A percentile compares a stretch with the other conserved stretches of the same genome.
phyloP scores from a whole-genome alignment of 2,797 vertebrate species.

The Clamator glandarius region DNA sequence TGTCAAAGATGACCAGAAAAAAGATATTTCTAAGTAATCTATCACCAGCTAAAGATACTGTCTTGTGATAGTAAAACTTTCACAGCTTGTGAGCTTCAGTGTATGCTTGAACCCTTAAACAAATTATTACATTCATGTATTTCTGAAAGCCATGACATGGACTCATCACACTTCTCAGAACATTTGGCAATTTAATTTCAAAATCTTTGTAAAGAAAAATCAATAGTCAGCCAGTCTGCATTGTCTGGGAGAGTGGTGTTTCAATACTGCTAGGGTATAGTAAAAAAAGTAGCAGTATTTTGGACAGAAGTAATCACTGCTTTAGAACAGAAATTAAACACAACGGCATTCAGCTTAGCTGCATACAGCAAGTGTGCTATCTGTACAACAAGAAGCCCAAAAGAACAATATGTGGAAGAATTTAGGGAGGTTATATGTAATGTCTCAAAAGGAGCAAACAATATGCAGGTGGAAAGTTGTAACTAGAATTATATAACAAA shows the following conservation, averaged over 20 bases:
- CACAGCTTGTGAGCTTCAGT: not conserved
- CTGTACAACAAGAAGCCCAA: not conserved
- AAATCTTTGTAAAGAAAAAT: not conserved
- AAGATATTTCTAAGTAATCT: not conserved
- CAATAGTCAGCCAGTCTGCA: not conserved
- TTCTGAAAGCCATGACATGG: not conserved
- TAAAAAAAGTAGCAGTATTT: not conserved
- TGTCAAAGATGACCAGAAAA: not conserved
- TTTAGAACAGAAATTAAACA: not conserved
- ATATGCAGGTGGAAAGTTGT: not conserved
- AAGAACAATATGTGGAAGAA: not conserved
- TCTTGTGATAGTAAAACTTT: not conserved
- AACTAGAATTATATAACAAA: not conserved
- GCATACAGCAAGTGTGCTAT: rapidly evolving
- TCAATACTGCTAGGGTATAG: not conserved
- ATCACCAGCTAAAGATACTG: not conserved
- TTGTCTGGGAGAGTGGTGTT: not conserved
- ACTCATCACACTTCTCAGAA: not conserved
- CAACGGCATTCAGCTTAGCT: not conserved
- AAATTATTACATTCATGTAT: not conserved
- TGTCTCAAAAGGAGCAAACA: not conserved
- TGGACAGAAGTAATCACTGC: not conserved
- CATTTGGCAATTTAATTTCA: not conserved
- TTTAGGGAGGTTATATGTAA: not conserved
- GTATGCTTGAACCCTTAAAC: not conserved